Evolutionary conservation across 2,797 vertebrate species (phyloP), one percentile per base, ranked within the genome.

Genomic region (Aselliscus stoliczkanus): DNA sequence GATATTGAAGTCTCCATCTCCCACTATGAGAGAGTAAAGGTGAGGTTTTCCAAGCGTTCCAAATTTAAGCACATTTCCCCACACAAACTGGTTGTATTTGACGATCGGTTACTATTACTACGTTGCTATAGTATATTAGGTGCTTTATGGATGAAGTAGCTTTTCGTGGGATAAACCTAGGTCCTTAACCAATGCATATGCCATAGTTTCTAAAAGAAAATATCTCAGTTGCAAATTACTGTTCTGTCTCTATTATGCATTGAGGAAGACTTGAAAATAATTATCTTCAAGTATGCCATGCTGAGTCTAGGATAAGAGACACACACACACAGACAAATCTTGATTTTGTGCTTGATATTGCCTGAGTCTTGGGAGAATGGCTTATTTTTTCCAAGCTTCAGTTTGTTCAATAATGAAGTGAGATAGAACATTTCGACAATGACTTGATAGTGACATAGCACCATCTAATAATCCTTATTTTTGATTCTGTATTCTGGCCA

Each of bases 21-120:
- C 5, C 1, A n/a, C 10, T 44, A 70, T 0, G 2, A 21, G 25
- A 82, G 47, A 1, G 23, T n/a, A 4, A 79, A n/a, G 9, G 15
- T 64, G 60, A 88, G 20, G 50, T 81, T 95, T 90, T 47, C 44
- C 13, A 82, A 37, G 31, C 4, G 62, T 65, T 95, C 37, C 62
- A 88, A 34, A 81, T 37, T 37, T 27, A 88, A 75, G 29, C 7
- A n/a, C 6, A 31, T 52, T 70, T 87, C 29, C 39, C 23, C 54
- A 44, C 17, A 79, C 44, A 60, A 27, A 80, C 17, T 56, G 37
- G 54, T 77, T 69, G 69, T 84, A 14, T 39, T 90, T 75, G 17
- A 65, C 29, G 44, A 54, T 52, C 20, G 44, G 5, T 82, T 88
- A 52, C 29, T 60, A 7, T 44, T 37, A 54, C 44, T 67, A 50